Percentiles rank a stretch among this genome's conserved stretches.
Evolutionary conservation across 2,113 vertebrate species (phyloP).

Genomic region (Chaenocephalus aceratus): DNA sequence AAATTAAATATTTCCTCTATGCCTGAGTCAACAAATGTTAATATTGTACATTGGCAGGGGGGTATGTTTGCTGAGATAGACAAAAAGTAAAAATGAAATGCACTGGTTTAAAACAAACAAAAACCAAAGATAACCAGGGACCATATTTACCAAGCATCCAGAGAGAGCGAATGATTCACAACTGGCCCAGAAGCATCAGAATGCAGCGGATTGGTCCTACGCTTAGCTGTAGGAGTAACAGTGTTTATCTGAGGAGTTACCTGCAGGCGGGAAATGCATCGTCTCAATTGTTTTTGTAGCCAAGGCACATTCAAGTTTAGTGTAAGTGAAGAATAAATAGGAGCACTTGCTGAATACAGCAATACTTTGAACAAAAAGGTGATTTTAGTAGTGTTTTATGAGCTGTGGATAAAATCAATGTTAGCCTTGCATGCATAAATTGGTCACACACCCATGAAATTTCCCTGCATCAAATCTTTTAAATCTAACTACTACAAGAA

Average conservation of each 20-base stretch:
- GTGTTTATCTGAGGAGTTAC: constrained; percentile 5
- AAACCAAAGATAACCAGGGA: constrained; percentile 24
- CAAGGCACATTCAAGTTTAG: constrained; percentile 76
- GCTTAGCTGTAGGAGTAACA: constrained; percentile 39
- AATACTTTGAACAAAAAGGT: constrained; percentile 8
- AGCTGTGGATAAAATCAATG: constrained; percentile 51
- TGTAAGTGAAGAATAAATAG: constrained; percentile 52
- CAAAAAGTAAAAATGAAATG: constrained; percentile 76
- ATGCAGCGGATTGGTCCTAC: constrained; percentile 47
- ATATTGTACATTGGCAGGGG: constrained; percentile 89
- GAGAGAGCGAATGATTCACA: constrained; percentile 31
- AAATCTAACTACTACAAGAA: constrained; percentile 12
- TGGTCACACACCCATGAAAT: not conserved
- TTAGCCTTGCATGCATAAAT: constrained; percentile 33
- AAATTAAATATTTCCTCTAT: constrained; percentile 90
- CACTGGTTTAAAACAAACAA: constrained; percentile 33
- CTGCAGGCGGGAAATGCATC: constrained; percentile 32
- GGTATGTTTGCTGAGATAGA: constrained; percentile 57
- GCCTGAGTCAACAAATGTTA: constrained; percentile 95
- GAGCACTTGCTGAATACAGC: constrained; percentile 23
- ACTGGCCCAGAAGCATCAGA: constrained; percentile 34
- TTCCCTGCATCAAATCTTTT: not conserved
- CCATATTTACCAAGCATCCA: constrained; percentile 75
- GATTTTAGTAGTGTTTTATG: constrained; percentile 35
- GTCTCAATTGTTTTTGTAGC: constrained; percentile 52